A percentile compares a stretch with the other conserved stretches of the same genome.
Evolutionary conservation across 2,797 vertebrate species (phyloP).

Genomic region (Schizopygopsis malacanthus): DNA sequence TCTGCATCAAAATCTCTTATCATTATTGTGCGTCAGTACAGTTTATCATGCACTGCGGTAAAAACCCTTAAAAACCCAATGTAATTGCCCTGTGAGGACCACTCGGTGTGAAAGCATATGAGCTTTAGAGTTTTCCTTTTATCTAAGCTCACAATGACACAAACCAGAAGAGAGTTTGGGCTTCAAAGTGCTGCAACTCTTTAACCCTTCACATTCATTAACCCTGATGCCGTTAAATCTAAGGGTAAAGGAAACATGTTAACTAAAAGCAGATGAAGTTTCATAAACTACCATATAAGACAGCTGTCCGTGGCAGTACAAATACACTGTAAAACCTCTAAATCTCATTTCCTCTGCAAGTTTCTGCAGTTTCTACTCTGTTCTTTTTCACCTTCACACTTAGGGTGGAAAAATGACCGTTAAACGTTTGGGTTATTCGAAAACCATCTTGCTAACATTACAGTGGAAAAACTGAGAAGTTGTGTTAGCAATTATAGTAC

Average conservation of each 20-base stretch:
- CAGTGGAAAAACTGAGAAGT: neutral
- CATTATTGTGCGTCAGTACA: constrained; percentile 28
- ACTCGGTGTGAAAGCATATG: constrained; percentile 43
- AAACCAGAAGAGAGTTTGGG: constrained; percentile 45
- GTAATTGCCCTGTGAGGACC: constrained; percentile 7
- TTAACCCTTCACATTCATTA: constrained; percentile 48
- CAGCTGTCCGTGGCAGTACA: neutral
- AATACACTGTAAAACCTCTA: neutral
- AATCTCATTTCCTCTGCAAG: neutral
- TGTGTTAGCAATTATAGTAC: neutral
- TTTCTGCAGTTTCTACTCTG: neutral
- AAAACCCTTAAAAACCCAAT: constrained; percentile 42
- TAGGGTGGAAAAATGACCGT: constrained; percentile 1
- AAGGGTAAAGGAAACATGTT: constrained; percentile 20
- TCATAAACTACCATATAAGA: neutral
- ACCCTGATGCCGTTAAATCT: constrained; percentile 39
- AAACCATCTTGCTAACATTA: neutral
- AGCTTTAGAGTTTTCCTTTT: constrained; percentile 49
- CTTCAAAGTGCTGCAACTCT: constrained; percentile 46
- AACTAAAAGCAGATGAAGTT: constrained; percentile 56
- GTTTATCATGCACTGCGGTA: constrained; percentile 50
- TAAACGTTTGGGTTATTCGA: neutral
- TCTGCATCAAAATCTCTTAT: constrained; percentile 36
- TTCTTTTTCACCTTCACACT: neutral
- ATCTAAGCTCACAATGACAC: constrained; percentile 48